phyloP scores from a whole-genome alignment of 1,140 invertebrate genomes.

The Campodea augens region DNA sequence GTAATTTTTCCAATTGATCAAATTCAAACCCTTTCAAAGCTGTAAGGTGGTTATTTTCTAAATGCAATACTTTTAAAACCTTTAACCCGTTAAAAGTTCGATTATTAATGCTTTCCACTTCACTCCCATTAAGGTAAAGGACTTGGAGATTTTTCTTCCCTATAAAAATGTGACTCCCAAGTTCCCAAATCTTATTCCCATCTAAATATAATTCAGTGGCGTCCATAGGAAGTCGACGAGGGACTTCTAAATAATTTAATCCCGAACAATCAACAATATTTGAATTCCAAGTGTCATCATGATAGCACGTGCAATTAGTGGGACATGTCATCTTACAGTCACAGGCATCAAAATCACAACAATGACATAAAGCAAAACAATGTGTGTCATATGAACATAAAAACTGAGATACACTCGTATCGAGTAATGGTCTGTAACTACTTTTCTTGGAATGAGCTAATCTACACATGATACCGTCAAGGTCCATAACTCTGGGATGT shows the following conservation, averaged over 20 bases:
- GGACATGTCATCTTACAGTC: conserved; percentile 91
- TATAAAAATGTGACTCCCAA: conserved; percentile 78
- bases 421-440: conserved; percentile 36
- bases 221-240: conserved; percentile 76
- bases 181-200: conserved; percentile 62
- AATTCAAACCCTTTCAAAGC: conserved; percentile 76
- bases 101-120: conserved; percentile 70
- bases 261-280: conserved; percentile 81
- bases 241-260: conserved; percentile 50
- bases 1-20: conserved; percentile 54
- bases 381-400: conserved; percentile 78
- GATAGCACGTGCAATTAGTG: conserved; percentile 74
- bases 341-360: conserved; percentile 85
- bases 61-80: conserved; percentile 56
- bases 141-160: conserved; percentile 72
- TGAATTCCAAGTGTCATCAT: conserved; percentile 78
- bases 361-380: conserved; percentile 81
- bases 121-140: conserved; percentile 66
- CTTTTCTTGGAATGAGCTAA: conserved; percentile 49
- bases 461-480: conserved; percentile 65
- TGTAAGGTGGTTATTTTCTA: conserved; percentile 63
- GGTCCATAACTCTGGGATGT: conserved; percentile 66
- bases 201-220: conserved; percentile 80
- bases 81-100: conserved; percentile 77
- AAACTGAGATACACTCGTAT: conserved; percentile 61